These are phyloP conservation scores for Drosophila tani DNA, from an alignment of 1,140 invertebrate genomes.

Conservation along the genomic window DNA sequence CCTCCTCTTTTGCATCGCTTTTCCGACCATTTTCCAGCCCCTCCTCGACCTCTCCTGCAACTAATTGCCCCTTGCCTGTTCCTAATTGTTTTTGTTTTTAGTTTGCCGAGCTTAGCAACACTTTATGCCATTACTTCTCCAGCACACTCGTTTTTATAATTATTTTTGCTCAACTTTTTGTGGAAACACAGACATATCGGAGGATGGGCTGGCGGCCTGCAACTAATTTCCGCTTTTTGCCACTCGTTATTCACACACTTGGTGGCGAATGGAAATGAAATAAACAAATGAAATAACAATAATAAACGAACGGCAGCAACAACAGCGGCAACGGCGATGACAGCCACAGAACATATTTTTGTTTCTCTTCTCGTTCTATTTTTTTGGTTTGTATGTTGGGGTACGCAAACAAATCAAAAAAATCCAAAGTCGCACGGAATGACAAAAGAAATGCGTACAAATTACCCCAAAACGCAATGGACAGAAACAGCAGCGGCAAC, in stretches of 20 bases:
- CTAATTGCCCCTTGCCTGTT: conserved; percentile 71
- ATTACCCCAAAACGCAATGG: conserved; percentile 68
- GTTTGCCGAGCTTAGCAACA: conserved; percentile 49
- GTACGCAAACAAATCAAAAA: conserved; percentile 39
- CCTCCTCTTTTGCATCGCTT: neutral
- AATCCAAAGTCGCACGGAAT: conserved; percentile 41
- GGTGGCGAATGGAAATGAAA: conserved; percentile 47
- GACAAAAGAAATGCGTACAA: conserved; percentile 78
- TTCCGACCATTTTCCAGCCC: neutral
- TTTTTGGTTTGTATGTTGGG: conserved; percentile 4
- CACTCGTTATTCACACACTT: conserved; percentile 65
- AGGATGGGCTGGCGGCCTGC: conserved; percentile 27
- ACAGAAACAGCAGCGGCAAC: conserved; percentile 61
- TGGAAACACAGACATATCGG: conserved; percentile 33
- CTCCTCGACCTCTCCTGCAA: conserved; percentile 28
- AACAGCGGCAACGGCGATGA: conserved; percentile 40
- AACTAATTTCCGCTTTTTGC: conserved; percentile 72
- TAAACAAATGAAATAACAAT: conserved; percentile 74
- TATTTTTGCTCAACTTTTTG: conserved; percentile 49
- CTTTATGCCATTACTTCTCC: conserved; percentile 49
- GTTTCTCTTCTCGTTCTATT: conserved; percentile 2
- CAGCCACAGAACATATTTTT: conserved; percentile 53
- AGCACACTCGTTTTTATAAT: conserved; percentile 54
- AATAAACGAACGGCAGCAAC: conserved; percentile 58
- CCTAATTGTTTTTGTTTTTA: conserved; percentile 73